phyloP scores from a whole-genome alignment of 2,797 vertebrate species.

The Threskiornis aethiopicus region DNA sequence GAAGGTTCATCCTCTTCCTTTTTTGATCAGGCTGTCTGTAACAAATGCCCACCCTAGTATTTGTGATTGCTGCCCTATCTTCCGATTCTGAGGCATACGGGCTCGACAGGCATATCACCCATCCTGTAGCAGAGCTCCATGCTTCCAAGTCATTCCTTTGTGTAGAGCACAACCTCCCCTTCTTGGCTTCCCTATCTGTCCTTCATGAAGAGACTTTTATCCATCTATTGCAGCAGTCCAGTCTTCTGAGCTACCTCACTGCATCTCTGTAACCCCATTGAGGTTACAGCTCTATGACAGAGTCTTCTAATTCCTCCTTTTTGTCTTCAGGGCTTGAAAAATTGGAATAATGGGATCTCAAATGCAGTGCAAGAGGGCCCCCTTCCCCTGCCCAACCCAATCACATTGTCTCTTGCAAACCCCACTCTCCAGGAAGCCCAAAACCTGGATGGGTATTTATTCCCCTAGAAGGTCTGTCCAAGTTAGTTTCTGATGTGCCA shows the following conservation, averaged over 20 bases:
- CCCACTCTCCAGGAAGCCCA: neutral
- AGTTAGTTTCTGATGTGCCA: neutral
- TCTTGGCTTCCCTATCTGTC: neutral
- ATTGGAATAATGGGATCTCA: neutral
- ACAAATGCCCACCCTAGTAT: neutral
- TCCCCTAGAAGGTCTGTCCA: neutral
- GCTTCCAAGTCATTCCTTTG: neutral
- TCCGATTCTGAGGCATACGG: neutral
- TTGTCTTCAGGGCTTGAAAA: neutral
- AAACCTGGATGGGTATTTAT: neutral
- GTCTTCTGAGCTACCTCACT: neutral
- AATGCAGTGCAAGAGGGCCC: accelerated
- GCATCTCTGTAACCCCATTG: neutral
- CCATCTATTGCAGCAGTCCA: neutral
- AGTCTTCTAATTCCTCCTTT: neutral
- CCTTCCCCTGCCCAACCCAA: neutral
- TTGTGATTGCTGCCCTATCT: neutral
- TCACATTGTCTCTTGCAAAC: neutral
- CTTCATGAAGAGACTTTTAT: neutral
- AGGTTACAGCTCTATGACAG: neutral
- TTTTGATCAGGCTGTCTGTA: neutral
- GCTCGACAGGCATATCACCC: neutral
- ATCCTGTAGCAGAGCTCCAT: neutral
- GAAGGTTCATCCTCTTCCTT: neutral
- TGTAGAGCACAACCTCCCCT: neutral